These are phyloP conservation scores for Poecilus cupreus DNA, from an alignment of 2,888 invertebrate species.

Conservation along the genomic window DNA sequence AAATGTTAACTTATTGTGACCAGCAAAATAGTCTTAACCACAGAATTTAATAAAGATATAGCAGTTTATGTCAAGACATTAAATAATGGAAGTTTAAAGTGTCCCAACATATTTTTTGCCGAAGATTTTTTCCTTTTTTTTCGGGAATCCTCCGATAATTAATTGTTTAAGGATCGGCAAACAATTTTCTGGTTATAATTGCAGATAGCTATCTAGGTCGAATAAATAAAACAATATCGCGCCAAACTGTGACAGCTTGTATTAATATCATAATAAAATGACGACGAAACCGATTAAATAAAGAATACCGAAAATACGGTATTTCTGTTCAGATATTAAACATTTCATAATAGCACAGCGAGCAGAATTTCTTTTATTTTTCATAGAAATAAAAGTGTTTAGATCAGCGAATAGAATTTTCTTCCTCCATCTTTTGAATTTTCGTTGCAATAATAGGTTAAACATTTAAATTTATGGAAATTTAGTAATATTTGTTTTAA, in stretches of 20 bases:
- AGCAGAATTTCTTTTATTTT: slow-evolving; percentile 32
- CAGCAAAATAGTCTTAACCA: no score
- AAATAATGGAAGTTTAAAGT: not conserved
- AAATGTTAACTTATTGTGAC: no score
- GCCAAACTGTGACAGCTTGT: slow-evolving; percentile 8
- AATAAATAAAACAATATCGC: slow-evolving; percentile 29
- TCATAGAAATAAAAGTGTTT: slow-evolving; percentile 12
- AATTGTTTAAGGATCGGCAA: not conserved
- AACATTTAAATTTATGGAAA: not conserved
- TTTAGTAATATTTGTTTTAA: slow-evolving; percentile 9
- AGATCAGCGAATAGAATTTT: not conserved
- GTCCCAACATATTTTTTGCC: not conserved
- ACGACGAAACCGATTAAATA: slow-evolving; percentile 5
- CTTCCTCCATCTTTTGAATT: not conserved
- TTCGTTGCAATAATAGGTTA: not conserved
- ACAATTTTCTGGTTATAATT: slow-evolving; percentile 22
- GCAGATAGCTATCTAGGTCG: not conserved
- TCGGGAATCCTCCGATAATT: slow-evolving; percentile 1
- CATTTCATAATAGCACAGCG: slow-evolving; percentile 14
- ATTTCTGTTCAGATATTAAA: slow-evolving; percentile 1
- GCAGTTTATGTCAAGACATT: not conserved
- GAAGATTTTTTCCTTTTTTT: not conserved
- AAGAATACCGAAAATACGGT: slow-evolving; percentile 17
- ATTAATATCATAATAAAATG: slow-evolving; percentile 25
- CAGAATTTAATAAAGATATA: not conserved